These are phyloP conservation scores for Bettongia penicillata DNA, from an alignment of 2,113 vertebrate species.

Conservation along the genomic window DNA sequence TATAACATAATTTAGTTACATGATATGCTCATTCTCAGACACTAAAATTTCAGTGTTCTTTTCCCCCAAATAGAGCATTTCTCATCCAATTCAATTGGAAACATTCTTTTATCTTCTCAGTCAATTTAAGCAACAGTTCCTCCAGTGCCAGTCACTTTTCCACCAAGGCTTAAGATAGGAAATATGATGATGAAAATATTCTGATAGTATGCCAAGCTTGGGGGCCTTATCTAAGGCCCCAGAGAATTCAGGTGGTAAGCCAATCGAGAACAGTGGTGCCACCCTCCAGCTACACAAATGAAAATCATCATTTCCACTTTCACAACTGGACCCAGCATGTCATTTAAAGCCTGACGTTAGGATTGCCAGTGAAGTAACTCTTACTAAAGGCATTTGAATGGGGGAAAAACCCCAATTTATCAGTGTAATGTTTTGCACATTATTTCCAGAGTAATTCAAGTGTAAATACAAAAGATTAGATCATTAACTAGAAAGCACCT, in stretches of 20 bases:
- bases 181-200: not conserved
- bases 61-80: not conserved
- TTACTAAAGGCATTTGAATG: not conserved
- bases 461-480: conserved; percentile 54
- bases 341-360: conserved; percentile 24
- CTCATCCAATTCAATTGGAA: not conserved
- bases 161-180: not conserved
- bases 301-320: conserved; percentile 21
- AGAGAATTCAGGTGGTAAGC: not conserved
- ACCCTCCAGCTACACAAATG: not conserved
- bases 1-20: not conserved
- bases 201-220: not conserved
- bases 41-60: not conserved
- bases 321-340: not conserved
- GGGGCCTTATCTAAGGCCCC: not conserved
- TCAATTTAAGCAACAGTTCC: conserved; percentile 1
- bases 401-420: not conserved
- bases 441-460: conserved; percentile 71
- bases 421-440: conserved; percentile 69
- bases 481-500: conserved; percentile 65
- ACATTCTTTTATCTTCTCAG: not conserved
- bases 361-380: conserved; percentile 3
- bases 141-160: not conserved
- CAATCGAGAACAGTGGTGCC: not conserved
- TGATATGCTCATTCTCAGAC: not conserved